Base-by-base conservation (phyloP, 2,888 invertebrate genomes). In the Cheilosia pagana region DNA sequence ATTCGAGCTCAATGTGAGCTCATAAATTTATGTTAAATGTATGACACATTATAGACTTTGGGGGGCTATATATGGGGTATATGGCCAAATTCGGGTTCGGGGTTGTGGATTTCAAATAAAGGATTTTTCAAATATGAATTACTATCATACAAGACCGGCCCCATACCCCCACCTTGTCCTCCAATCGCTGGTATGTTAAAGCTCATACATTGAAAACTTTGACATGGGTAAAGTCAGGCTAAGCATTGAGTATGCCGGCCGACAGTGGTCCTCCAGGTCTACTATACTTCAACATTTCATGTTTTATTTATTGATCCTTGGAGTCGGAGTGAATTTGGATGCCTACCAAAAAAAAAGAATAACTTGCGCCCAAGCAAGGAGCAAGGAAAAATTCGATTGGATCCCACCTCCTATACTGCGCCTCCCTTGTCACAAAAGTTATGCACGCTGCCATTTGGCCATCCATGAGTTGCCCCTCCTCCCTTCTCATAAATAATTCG, bases 221-320 rank as follows among this genome's bases (percentile, higher is more conserved):
- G 70, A 68, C 53, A 60, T 68, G 68, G 76, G 76, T 65, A 63
- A 45, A 52, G 52, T 25, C 53, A 14, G 25, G 14, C 41, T 21
- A 41, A 45, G 35, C 57, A 55, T 68, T 41, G 43, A 21, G 41
- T 21, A 41, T n/a, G 12, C 43, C 21, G 28, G 14, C 4, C 8
- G 14, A 19, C 31, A 62, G 43, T 5, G 12, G 57, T 63, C 72
- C 25, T 28, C 41, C n/a, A 16, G 52, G 68, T 23, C 60, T 31
- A 52, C 60, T 67, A 50, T 67, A 50, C 50, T 21, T 35, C 14
- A 21, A 39, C 23, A 41, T 53, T 60, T 72, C 57, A 79, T 79
- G 65, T 72, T 65, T 79, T 72, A 79, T 79, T 79, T 79, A 79
- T 79, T 67, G 72, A 65, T 65, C 67, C 65, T 52, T 43, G 19